These are phyloP conservation scores for Gavialis gangeticus DNA, from an alignment of 2,113 vertebrate genomes.

Conservation along the genomic window DNA sequence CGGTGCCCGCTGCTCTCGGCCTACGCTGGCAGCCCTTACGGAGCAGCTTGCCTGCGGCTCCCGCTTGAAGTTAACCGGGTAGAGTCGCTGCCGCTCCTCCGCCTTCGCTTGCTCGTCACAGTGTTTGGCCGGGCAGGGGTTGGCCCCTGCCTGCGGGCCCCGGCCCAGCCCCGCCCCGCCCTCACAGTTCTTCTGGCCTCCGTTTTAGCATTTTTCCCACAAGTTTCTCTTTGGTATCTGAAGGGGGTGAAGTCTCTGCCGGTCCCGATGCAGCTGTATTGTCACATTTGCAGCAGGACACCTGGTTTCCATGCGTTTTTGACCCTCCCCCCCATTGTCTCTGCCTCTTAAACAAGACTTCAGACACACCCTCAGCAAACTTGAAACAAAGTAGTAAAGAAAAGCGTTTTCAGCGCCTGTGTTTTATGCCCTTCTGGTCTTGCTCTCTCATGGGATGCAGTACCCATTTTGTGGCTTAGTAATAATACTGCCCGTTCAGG, in stretches of 20 bases:
- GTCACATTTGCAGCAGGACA: background rate
- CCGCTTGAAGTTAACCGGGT: too few relatives aligned
- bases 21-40: background rate
- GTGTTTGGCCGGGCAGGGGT: background rate
- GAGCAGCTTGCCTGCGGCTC: too few relatives aligned
- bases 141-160: too few relatives aligned
- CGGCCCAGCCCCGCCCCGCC: too few relatives aligned
- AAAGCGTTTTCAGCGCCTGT: fast-evolving
- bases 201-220: too few relatives aligned
- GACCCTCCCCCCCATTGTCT: background rate
- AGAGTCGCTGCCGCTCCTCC: background rate
- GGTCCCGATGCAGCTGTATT: background rate
- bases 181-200: too few relatives aligned
- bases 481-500: background rate
- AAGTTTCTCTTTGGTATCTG: background rate
- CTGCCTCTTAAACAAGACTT: background rate
- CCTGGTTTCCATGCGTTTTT: background rate
- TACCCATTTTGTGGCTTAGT: background rate
- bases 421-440: background rate
- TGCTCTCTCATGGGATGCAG: background rate
- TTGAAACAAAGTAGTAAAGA: background rate
- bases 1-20: too few relatives aligned
- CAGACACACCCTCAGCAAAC: background rate
- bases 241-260: background rate
- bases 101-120: background rate